Evolutionary conservation across 2,113 vertebrate genomes (phyloP).

Genomic region (Orycteropus afer): DNA sequence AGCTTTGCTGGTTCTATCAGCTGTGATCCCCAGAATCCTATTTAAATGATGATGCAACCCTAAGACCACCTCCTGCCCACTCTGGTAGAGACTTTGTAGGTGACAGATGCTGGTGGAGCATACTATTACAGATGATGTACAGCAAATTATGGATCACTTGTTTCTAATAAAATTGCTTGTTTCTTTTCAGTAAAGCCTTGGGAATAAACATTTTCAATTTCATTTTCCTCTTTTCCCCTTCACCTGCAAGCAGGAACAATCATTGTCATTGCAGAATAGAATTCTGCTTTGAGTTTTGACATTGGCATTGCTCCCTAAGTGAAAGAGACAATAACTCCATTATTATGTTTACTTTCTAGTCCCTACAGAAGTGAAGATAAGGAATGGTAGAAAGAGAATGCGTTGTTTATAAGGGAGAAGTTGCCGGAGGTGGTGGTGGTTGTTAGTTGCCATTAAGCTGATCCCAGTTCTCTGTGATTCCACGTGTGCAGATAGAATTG

Average conservation of each 20-base stretch:
- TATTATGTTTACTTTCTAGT: not conserved
- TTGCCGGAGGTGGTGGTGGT: not conserved
- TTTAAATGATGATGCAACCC: not conserved
- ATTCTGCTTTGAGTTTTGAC: conserved; percentile 47
- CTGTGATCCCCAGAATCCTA: not conserved
- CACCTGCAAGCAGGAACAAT: not conserved
- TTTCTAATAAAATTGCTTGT: conserved; percentile 28
- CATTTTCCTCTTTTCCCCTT: not conserved
- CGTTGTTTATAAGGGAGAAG: not conserved
- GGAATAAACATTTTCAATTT: not conserved
- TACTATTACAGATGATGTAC: not conserved
- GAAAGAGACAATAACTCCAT: not conserved
- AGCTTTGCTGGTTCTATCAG: conserved; percentile 9
- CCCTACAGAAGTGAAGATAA: conserved; percentile 24
- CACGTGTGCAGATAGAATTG: not conserved
- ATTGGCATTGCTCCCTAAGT: not conserved
- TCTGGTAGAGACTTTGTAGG: conserved; percentile 19
- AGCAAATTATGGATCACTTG: conserved; percentile 16
- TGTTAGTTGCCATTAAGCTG: not conserved
- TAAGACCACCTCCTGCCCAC: not conserved
- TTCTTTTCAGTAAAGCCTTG: conserved; percentile 5
- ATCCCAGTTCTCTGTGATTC: not conserved
- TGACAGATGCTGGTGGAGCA: conserved; percentile 4
- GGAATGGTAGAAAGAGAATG: not conserved
- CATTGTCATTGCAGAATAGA: conserved; percentile 27